Percentiles rank a stretch among this genome's conserved stretches.
Conservation (phyloP, 2,888 invertebrate genomes). For the Cryptophagus acutangulus region DNA sequence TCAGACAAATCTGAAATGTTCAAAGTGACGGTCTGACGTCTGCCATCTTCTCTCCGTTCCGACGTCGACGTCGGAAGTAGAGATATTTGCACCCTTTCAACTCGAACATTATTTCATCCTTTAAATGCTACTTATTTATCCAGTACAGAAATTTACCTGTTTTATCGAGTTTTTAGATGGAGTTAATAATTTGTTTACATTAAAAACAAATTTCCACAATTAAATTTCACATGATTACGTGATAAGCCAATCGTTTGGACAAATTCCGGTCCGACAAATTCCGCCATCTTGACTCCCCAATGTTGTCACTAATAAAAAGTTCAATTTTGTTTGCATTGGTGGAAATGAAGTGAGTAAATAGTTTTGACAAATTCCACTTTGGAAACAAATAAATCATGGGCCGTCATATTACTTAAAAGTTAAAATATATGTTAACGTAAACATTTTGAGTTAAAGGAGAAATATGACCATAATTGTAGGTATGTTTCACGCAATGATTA, state of each 20-base stretch:
- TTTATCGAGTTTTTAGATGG: too few species aligned
- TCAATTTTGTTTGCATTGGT: too few species aligned
- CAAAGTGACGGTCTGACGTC: conserved; percentile 30
- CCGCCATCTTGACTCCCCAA: too few species aligned
- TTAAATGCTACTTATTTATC: too few species aligned
- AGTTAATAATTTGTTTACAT: too few species aligned
- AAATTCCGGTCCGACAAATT: too few species aligned
- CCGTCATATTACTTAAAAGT: background rate
- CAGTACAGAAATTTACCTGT: too few species aligned
- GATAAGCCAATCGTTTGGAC: too few species aligned
- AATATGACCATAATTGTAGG: conserved; percentile 18
- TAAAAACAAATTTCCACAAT: too few species aligned
- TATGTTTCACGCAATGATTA: conserved; percentile 14
- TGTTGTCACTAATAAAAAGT: too few species aligned
- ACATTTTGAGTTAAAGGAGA: background rate
- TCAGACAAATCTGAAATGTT: conserved; percentile 37
- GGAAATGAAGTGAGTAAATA: background rate
- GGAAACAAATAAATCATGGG: conserved; percentile 5
- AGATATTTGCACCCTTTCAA: conserved; percentile 18
- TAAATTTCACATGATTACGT: too few species aligned
- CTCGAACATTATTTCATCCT: too few species aligned
- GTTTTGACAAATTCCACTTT: conserved; percentile 9
- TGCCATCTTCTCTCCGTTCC: conserved; percentile 21
- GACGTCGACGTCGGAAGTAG: conserved; percentile 19
- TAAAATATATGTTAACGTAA: conserved; percentile 8